phyloP scores from a whole-genome alignment of 2,113 vertebrate genomes.

The Edolisoma coerulescens region DNA sequence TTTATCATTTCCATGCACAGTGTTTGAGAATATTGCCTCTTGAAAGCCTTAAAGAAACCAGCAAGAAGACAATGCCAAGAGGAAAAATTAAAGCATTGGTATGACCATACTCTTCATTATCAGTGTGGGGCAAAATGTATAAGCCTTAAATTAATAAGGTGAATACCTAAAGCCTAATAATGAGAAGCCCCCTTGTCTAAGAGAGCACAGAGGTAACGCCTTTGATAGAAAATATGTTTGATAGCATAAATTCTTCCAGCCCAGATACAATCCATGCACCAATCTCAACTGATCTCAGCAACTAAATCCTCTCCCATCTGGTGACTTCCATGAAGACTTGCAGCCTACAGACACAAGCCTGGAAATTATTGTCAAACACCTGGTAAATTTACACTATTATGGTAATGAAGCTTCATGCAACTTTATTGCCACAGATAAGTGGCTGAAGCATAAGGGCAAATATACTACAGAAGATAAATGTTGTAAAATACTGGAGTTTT shows the following conservation, averaged over 20 bases:
- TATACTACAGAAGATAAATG: background rate
- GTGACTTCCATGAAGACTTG: background rate
- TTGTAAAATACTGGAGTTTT: background rate
- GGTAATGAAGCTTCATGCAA: background rate
- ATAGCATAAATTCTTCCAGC: background rate
- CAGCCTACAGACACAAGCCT: background rate
- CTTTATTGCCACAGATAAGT: background rate
- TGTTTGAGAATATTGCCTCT: slow-evolving; percentile 68
- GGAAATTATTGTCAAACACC: background rate
- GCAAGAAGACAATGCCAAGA: slow-evolving; percentile 32
- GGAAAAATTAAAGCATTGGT: slow-evolving; percentile 48
- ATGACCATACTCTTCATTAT: background rate
- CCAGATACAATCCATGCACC: background rate
- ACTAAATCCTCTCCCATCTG: background rate
- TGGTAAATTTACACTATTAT: background rate
- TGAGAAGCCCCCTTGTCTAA: background rate
- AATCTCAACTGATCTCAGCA: background rate
- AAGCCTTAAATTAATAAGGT: slow-evolving; percentile 22
- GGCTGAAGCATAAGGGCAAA: background rate
- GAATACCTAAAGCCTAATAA: slow-evolving; percentile 34
- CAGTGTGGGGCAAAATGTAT: slow-evolving; percentile 4
- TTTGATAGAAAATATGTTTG: slow-evolving; percentile 9
- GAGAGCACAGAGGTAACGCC: slow-evolving; percentile 11
- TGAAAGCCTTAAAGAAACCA: slow-evolving; percentile 49
- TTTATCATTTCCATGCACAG: slow-evolving; percentile 78